These are phyloP conservation scores for Dorcus parallelipipedus DNA, from an alignment of 2,888 invertebrate species.

Conservation along the genomic window DNA sequence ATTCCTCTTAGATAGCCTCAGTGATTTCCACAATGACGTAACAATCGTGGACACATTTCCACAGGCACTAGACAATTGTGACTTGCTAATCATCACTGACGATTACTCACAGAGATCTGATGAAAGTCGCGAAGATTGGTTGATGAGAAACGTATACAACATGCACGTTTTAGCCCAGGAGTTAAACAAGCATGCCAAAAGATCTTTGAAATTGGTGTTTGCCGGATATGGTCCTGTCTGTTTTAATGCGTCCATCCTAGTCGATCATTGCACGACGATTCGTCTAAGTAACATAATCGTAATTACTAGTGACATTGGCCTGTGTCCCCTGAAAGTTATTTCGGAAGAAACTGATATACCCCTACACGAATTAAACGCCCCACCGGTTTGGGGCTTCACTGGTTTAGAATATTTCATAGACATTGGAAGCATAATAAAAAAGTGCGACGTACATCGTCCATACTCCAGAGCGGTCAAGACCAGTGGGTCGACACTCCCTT, in stretches of 20 bases:
- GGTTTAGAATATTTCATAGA: constrained; percentile 58
- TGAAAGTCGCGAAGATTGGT: constrained; percentile 30
- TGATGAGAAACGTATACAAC: constrained; percentile 38
- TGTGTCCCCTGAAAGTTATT: constrained; percentile 46
- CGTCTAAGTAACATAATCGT: constrained; percentile 54
- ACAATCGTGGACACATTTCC: constrained; percentile 47
- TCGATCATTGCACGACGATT: constrained; percentile 45
- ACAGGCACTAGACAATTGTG: constrained; percentile 50
- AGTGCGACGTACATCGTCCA: constrained; percentile 53
- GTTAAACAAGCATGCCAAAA: constrained; percentile 53
- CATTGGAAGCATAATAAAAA: constrained; percentile 53
- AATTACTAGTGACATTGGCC: constrained; percentile 56
- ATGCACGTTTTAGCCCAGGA: constrained; percentile 50
- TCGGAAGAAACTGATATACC: constrained; percentile 52
- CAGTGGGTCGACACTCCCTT: constrained; percentile 49
- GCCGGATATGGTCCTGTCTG: constrained; percentile 57
- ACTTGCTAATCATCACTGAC: constrained; percentile 55
- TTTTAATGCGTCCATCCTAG: constrained; percentile 55
- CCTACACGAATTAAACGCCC: constrained; percentile 53
- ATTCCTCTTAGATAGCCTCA: background rate
- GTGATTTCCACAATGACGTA: background rate
- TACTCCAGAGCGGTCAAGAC: constrained; percentile 53
- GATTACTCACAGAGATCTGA: constrained; percentile 43
- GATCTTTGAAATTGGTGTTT: constrained; percentile 52
- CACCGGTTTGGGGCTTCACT: constrained; percentile 64